A percentile compares a stretch with the other conserved stretches of the same genome.
Evolutionary conservation across 2,797 vertebrate species (phyloP).

Genomic region (Megaceryle alcyon): DNA sequence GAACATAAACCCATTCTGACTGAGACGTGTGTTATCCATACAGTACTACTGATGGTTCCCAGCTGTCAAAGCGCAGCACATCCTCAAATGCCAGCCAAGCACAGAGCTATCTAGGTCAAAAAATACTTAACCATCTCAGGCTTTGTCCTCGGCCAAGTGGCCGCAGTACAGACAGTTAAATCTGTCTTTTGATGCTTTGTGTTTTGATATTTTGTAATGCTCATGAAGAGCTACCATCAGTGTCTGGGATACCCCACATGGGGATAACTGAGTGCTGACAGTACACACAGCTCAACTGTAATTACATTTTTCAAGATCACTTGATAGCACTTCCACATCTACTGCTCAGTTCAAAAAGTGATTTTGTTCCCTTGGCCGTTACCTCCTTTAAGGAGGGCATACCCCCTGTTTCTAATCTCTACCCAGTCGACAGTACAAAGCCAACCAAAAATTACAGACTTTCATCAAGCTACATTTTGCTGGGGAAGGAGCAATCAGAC

Average conservation of each 20-base stretch:
- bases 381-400: background rate
- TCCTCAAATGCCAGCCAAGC: background rate
- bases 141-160: background rate
- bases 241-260: fast-evolving
- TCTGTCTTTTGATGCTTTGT: background rate
- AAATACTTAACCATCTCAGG: background rate
- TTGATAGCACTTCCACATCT: background rate
- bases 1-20: background rate
- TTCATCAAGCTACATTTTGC: background rate
- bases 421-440: background rate
- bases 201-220: background rate
- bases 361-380: background rate
- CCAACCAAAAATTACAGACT: background rate
- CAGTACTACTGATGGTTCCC: background rate
- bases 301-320: background rate
- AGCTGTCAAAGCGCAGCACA: background rate
- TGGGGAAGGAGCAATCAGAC: background rate
- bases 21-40: background rate
- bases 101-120: background rate
- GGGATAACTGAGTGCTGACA: background rate
- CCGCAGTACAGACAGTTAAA: background rate
- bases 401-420: background rate
- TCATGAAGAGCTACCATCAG: background rate
- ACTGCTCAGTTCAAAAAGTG: background rate
- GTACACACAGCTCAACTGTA: background rate